These are phyloP conservation scores for Anniella stebbinsi DNA, from an alignment of 2,797 vertebrate genomes.

Conservation along the genomic window DNA sequence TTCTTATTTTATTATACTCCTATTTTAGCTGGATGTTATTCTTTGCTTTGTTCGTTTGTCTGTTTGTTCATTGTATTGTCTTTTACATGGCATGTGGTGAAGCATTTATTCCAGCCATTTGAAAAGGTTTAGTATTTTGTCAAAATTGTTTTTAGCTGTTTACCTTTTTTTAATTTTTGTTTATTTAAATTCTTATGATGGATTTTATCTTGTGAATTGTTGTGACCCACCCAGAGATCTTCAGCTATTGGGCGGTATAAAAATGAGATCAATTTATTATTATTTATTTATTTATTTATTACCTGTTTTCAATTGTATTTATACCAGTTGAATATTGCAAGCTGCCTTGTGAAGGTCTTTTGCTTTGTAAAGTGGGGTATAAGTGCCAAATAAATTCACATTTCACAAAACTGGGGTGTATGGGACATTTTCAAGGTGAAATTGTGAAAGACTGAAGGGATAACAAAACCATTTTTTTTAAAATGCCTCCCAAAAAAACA, in stretches of 20 bases:
- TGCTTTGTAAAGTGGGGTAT: background rate
- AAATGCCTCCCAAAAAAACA: no score
- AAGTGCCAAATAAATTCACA: background rate
- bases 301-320: background rate
- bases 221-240: no score
- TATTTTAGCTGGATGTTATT: background rate
- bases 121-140: no score
- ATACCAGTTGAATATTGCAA: background rate
- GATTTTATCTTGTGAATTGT: no score
- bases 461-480: background rate
- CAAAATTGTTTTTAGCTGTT: background rate
- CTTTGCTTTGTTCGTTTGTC: no score
- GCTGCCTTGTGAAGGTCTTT: background rate
- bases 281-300: no score
- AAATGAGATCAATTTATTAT: no score
- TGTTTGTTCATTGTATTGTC: background rate
- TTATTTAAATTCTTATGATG: no score
- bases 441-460: background rate
- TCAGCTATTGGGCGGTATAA: no score
- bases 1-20: background rate
- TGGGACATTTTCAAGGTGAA: background rate
- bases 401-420: background rate
- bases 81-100: background rate
- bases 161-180: background rate
- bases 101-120: no score